phyloP scores from a whole-genome alignment of 2,113 vertebrate genomes.

The Saguinus midas region DNA sequence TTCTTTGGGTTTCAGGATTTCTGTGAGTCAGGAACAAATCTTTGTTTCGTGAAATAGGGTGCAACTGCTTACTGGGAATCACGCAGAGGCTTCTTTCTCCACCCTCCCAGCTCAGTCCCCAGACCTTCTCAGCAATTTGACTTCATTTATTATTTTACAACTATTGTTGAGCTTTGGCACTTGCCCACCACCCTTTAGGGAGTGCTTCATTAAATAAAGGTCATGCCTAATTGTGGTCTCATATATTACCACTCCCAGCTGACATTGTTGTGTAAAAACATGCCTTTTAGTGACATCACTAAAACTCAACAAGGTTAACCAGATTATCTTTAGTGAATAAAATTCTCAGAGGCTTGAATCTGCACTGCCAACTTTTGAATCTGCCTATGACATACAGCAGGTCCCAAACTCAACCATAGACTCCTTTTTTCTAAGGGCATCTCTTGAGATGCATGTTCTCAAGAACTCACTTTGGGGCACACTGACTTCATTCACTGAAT shows the following conservation, averaged over 20 bases:
- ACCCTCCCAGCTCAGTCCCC: background rate
- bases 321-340: background rate
- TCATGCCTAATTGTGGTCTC: background rate
- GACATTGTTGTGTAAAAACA: background rate
- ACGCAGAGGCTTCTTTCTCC: background rate
- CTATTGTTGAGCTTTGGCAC: background rate
- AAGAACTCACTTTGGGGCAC: background rate
- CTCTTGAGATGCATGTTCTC: background rate
- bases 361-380: background rate
- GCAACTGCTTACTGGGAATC: background rate
- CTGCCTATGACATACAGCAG: background rate
- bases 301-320: background rate
- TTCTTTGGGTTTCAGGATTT: slow-evolving; percentile 16
- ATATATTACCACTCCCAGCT: background rate
- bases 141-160: background rate
- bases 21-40: background rate
- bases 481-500: background rate
- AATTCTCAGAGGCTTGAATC: background rate
- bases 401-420: background rate
- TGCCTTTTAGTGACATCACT: background rate
- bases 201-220: background rate
- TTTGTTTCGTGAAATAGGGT: background rate
- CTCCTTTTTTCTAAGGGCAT: background rate
- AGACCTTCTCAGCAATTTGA: background rate
- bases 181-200: background rate